These are phyloP conservation scores for Lithobates sylvaticus DNA, from an alignment of 2,797 vertebrate genomes.

Conservation along the genomic window DNA sequence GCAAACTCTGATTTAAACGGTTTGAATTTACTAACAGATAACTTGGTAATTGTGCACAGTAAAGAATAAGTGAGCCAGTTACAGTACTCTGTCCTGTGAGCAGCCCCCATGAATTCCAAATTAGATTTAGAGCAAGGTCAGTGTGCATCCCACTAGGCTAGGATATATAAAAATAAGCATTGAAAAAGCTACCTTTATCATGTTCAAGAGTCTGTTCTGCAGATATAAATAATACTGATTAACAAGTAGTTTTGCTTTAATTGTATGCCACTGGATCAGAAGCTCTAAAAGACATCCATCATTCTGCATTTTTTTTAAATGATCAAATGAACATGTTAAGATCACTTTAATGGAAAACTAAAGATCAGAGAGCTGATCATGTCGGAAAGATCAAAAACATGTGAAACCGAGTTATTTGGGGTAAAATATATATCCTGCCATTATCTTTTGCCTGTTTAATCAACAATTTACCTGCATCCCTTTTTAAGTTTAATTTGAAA, in stretches of 20 bases:
- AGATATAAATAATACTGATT: neutral
- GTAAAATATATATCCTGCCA: constrained; percentile 36
- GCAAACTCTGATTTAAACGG: neutral
- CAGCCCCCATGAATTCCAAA: neutral
- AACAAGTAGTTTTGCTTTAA: neutral
- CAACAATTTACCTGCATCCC: constrained; percentile 72
- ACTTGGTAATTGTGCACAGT: neutral
- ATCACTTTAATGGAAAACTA: constrained; percentile 3
- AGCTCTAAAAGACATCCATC: neutral
- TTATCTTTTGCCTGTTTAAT: constrained; percentile 72
- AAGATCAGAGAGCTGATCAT: constrained; percentile 1
- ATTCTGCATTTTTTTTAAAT: neutral
- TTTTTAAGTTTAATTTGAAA: constrained; percentile 75
- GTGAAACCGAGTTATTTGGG: constrained; percentile 57
- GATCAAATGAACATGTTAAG: neutral
- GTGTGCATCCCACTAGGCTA: neutral
- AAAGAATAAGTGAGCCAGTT: neutral
- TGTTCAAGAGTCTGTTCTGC: too few species aligned
- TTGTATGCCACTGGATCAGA: neutral
- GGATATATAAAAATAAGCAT: neutral
- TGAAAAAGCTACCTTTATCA: too few species aligned
- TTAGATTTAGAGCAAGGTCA: neutral
- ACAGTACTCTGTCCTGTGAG: too few species aligned
- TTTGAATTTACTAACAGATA: neutral
- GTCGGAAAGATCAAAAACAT: neutral